These are phyloP conservation scores for Zeugodacus cucurbitae DNA, from an alignment of 1,140 invertebrate genomes.

Conservation along the genomic window DNA sequence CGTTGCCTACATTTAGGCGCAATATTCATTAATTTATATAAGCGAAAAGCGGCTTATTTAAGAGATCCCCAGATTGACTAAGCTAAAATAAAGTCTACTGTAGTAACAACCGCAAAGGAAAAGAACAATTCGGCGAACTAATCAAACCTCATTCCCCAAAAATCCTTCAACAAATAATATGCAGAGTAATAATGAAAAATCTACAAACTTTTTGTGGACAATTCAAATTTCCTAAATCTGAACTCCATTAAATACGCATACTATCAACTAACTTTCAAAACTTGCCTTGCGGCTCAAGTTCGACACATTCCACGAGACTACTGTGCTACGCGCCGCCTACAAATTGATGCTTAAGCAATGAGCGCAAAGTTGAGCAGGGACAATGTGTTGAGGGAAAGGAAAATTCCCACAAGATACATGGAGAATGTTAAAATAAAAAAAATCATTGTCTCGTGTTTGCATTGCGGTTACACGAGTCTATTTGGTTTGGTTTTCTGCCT, in stretches of 20 bases:
- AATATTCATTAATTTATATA: no score
- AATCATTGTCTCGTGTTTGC: not conserved
- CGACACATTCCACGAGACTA: not conserved
- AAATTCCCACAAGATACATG: not conserved
- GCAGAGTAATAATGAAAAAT: no score
- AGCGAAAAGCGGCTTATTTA: no score
- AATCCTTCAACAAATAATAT: not conserved
- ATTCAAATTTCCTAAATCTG: no score
- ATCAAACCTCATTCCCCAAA: not conserved
- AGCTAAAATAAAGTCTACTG: no score
- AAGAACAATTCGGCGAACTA: not conserved
- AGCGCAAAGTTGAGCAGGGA: no score
- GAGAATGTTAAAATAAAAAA: conserved; percentile 21
- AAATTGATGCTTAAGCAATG: no score
- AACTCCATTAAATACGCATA: not conserved
- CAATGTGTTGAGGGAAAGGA: no score
- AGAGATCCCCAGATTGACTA: no score
- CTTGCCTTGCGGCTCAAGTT: not conserved
- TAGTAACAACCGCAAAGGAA: no score
- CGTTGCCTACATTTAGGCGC: no score
- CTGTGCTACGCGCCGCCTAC: not conserved
- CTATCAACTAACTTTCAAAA: not conserved
- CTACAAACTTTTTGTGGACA: no score
- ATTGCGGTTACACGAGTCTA: not conserved
- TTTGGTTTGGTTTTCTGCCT: not conserved